A percentile compares a stretch with the other conserved stretches of the same genome.
Conservation (phyloP, 2,113 vertebrate genomes). For the Nothocercus nigrocapillus region DNA sequence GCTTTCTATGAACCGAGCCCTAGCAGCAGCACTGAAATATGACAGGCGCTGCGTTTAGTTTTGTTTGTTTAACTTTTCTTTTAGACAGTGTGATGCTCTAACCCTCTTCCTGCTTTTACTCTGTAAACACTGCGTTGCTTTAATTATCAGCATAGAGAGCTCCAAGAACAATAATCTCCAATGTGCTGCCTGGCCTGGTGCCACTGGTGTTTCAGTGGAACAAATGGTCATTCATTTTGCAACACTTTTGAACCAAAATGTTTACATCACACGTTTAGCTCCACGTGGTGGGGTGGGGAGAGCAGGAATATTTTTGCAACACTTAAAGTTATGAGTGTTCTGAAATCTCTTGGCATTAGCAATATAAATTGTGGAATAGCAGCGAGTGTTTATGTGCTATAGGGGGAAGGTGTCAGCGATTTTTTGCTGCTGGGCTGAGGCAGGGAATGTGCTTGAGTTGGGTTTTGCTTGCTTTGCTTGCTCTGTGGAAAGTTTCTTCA, state of each 20-base stretch:
- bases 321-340: conserved; percentile 72
- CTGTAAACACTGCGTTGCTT: conserved; percentile 54
- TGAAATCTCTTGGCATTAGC: conserved; percentile 66
- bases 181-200: not conserved
- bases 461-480: not conserved
- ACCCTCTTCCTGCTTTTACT: conserved; percentile 41
- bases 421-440: conserved; percentile 28
- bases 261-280: conserved; percentile 70
- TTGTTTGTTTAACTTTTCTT: conserved; percentile 68
- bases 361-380: conserved; percentile 58
- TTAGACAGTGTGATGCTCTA: conserved; percentile 47
- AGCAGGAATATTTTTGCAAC: conserved; percentile 63
- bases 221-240: conserved; percentile 49
- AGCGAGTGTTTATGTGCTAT: conserved; percentile 43
- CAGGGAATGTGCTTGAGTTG: not conserved
- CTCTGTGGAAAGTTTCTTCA: not conserved
- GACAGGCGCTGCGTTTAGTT: not conserved
- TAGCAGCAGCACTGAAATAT: not conserved
- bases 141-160: conserved; percentile 37
- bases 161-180: conserved; percentile 72
- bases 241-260: conserved; percentile 20
- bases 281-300: conserved; percentile 69
- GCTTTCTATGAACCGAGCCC: not conserved
- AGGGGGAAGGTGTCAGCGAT: conserved; percentile 40
- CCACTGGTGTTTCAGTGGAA: conserved; percentile 20